These are phyloP conservation scores for Budorcas taxicolor DNA, from an alignment of 2,113 vertebrate genomes.

Conservation along the genomic window DNA sequence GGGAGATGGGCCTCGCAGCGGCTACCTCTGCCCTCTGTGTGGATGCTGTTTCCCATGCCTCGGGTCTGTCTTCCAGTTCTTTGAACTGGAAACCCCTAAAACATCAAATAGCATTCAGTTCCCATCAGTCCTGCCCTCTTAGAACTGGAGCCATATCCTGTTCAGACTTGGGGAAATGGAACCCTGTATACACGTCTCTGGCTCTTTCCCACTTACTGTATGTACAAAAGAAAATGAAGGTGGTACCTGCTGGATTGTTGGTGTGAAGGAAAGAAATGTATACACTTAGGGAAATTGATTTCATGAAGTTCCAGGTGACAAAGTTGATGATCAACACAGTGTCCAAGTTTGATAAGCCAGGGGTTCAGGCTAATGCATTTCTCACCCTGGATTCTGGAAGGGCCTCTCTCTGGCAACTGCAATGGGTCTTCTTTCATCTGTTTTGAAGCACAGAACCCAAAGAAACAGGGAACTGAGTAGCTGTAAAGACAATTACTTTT, in stretches of 20 bases:
- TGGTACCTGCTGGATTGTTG: background rate
- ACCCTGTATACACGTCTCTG: background rate
- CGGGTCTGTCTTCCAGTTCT: background rate
- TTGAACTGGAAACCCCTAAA: background rate
- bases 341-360: background rate
- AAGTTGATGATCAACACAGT: background rate
- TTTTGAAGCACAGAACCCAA: background rate
- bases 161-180: background rate
- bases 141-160: background rate
- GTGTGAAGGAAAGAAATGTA: background rate
- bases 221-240: background rate
- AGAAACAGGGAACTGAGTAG: background rate
- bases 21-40: background rate
- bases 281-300: background rate
- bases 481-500: background rate
- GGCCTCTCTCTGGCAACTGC: background rate
- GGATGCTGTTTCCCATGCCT: background rate
- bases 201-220: background rate
- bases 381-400: background rate
- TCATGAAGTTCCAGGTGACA: background rate
- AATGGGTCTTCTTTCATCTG: background rate
- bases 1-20: background rate
- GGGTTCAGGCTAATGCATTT: background rate
- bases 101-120: background rate
- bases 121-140: background rate